Percentiles rank a stretch among this genome's conserved stretches.
phyloP scores from a whole-genome alignment of 2,113 vertebrate species.

The Marmota monax region DNA sequence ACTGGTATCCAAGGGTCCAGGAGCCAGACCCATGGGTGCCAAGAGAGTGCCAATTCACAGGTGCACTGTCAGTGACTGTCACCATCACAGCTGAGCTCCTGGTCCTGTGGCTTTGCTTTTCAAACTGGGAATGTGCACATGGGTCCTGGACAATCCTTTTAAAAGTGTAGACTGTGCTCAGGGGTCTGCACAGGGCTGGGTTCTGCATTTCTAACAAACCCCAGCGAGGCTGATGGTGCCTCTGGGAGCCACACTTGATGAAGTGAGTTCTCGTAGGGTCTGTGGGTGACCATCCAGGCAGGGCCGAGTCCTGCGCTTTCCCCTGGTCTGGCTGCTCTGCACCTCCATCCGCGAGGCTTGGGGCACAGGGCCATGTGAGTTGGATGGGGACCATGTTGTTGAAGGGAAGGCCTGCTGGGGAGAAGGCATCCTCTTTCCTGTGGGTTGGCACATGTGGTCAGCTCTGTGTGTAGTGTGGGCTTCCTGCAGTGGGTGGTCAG shows the following conservation, averaged over 20 bases:
- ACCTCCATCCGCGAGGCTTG: not conserved
- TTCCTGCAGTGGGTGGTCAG: no score
- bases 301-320: no score
- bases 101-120: not conserved
- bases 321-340: not conserved
- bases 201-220: not conserved
- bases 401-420: not conserved
- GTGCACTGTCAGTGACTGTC: rapidly evolving
- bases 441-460: not conserved
- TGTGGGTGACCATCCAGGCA: not conserved
- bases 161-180: not conserved
- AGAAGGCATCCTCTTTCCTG: not conserved
- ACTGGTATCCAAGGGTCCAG: not conserved
- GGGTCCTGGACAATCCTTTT: not conserved
- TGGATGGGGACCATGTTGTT: rapidly evolving
- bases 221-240: rapidly evolving
- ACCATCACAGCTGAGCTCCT: not conserved
- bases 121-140: rapidly evolving
- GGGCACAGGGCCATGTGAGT: rapidly evolving
- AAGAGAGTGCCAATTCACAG: not conserved
- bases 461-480: rapidly evolving
- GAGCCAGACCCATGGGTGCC: rapidly evolving
- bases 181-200: not conserved
- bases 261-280: rapidly evolving
- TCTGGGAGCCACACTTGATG: rapidly evolving